Evolutionary conservation across 2,113 vertebrate species (phyloP).

Genomic region (Coracopsis vasa): DNA sequence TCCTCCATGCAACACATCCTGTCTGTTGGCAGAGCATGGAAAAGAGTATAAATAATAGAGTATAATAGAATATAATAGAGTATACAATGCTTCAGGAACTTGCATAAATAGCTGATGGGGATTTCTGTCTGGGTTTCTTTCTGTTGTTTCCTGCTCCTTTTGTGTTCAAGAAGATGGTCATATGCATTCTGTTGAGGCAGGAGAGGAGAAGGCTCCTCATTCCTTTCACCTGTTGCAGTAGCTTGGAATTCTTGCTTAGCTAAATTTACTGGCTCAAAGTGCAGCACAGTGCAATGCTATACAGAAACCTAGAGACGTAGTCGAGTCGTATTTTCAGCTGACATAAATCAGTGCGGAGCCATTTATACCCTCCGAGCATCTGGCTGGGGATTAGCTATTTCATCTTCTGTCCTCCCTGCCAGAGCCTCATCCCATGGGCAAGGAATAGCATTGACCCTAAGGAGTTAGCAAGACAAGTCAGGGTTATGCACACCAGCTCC

Average conservation of each 20-base stretch:
- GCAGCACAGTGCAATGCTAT: neutral
- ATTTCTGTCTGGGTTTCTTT: accelerated
- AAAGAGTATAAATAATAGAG: neutral
- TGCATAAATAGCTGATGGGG: neutral
- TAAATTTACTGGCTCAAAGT: constrained; percentile 64
- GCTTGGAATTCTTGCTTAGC: constrained; percentile 72
- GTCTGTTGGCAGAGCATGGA: neutral
- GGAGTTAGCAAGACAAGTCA: neutral
- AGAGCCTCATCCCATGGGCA: neutral
- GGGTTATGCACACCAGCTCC: neutral
- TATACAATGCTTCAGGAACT: neutral
- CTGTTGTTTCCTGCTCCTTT: too few species aligned
- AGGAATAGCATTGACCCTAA: neutral
- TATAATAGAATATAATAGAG: neutral
- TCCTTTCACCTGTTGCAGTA: constrained; percentile 62
- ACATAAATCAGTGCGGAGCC: neutral
- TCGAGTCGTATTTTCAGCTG: neutral
- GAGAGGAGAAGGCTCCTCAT: constrained; percentile 40
- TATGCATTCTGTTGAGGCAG: neutral
- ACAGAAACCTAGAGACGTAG: neutral
- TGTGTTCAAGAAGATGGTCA: neutral
- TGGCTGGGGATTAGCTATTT: neutral
- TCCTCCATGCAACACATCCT: neutral
- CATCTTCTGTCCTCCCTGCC: neutral
- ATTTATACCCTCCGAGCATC: neutral